A percentile compares a stretch with the other conserved stretches of the same genome.
phyloP scores from a whole-genome alignment of 2,797 vertebrate genomes.

The Hozukius guyotensis region DNA sequence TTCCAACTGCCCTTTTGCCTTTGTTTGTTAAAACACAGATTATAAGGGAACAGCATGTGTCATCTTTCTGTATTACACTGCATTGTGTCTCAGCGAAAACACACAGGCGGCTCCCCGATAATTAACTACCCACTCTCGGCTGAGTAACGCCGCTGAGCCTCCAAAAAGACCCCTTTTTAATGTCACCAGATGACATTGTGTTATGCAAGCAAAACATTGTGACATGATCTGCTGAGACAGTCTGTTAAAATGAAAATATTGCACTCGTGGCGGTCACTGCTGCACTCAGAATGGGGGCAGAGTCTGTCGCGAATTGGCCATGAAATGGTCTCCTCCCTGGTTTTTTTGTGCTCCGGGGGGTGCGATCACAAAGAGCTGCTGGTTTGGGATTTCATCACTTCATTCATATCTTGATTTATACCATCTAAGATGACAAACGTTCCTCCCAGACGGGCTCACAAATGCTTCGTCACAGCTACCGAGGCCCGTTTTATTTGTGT shows the following conservation, averaged over 20 bases:
- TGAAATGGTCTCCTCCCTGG: slow-evolving; percentile 8
- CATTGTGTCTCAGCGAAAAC: slow-evolving; percentile 74
- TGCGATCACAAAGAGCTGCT: not conserved
- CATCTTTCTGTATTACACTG: slow-evolving; percentile 66
- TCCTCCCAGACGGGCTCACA: not conserved
- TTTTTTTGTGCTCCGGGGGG: not conserved
- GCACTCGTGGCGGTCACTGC: slow-evolving; percentile 52
- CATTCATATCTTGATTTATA: slow-evolving; percentile 17
- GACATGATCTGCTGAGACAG: slow-evolving; percentile 72
- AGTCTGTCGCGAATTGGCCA: slow-evolving; percentile 1
- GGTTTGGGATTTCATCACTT: slow-evolving; percentile 1
- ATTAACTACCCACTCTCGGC: slow-evolving; percentile 77
- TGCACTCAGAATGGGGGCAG: not conserved
- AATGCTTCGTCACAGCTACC: not conserved
- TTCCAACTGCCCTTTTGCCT: slow-evolving; percentile 63
- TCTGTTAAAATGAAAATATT: slow-evolving; percentile 63
- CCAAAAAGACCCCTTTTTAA: slow-evolving; percentile 72
- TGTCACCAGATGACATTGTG: slow-evolving; percentile 74
- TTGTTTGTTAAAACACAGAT: slow-evolving; percentile 69
- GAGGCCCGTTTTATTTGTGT: slow-evolving; percentile 5
- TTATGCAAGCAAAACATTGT: slow-evolving; percentile 73
- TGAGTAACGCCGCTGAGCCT: slow-evolving; percentile 65
- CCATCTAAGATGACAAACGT: not conserved
- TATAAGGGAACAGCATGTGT: slow-evolving; percentile 65
- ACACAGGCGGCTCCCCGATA: slow-evolving; percentile 71